Evolutionary conservation across 2,113 vertebrate genomes (phyloP), one percentile per base, ranked within the genome.

Genomic region (Chiloscyllium plagiosum): DNA sequence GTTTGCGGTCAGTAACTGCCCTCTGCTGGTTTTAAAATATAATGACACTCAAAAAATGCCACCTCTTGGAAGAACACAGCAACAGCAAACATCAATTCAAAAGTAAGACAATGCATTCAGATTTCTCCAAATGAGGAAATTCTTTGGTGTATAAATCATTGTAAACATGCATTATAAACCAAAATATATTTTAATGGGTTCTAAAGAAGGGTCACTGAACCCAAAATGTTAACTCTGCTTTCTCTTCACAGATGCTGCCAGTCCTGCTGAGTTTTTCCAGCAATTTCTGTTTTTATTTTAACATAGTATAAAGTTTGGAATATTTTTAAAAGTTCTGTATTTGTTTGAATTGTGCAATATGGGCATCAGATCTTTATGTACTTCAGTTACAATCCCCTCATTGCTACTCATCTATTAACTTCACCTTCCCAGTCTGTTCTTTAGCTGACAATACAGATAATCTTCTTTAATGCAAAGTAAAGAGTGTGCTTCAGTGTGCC

Each of bases 1-100:
- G 61, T 93, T 93, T 93, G 89, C 61, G 37, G 89, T 93, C 61
- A 68, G 29, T 93, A 93, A 93, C 89, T 93, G 89, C 94, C 94
- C 68, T 95, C 94, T 52, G 94, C 94, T 95, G 94, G 52, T 72
- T 29, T 72, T 52, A 17, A 95, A 72, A 72, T 95, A 69, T 95
- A 95, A 95, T 95, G 1, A 95, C 94, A 95, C 52, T 29, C 5
- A 95, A 29, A 95, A 50, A 95, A 33, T 52, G 69, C 94, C 94
- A 95, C 26, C 94, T 95, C 24, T 70, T 95, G 94, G n/a, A 42
- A 33, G 20, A 70, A 15, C 2, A 22, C 24, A 50, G 68, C 56
- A 93, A 93, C 19, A 72, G 68, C 94, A 29, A 47, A 72, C 42
- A 95, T 33, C 47, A 29, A 72, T 72, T 72, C 3, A 29, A 47